Conservation (phyloP, 92 coral and sea anemone species). For the Meandrina meandrites region DNA sequence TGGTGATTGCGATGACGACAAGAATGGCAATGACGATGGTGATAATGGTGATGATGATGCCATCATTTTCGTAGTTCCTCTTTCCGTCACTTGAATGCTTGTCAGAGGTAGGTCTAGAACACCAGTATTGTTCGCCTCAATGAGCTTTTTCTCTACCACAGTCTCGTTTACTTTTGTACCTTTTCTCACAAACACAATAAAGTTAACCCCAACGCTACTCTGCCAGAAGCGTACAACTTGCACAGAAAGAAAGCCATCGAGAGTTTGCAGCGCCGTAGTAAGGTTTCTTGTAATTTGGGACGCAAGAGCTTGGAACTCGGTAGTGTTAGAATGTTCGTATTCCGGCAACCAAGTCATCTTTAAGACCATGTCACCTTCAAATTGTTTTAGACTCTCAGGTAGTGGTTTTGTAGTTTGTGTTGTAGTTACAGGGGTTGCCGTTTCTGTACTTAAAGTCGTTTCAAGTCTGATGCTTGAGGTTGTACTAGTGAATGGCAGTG, state of each 20-base stretch:
- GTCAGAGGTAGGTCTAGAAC: conserved; percentile 14
- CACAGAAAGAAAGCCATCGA: conserved; percentile 35
- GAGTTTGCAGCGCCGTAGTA: conserved; percentile 2
- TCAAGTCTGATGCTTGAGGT: neutral
- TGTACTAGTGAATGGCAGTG: neutral
- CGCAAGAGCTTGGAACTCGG: conserved; percentile 30
- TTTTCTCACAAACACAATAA: conserved; percentile 6
- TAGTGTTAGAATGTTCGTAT: neutral
- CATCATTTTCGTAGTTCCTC: neutral
- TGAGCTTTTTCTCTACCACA: neutral
- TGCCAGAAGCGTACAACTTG: conserved; percentile 36
- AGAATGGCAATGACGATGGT: too few relatives aligned
- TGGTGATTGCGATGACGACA: neutral
- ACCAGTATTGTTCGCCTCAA: conserved; percentile 17
- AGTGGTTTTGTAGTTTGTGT: conserved; percentile 16
- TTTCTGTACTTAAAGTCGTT: neutral
- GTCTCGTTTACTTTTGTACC: neutral
- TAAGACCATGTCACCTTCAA: conserved; percentile 8
- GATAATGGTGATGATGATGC: too few relatives aligned
- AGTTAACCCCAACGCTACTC: conserved; percentile 42
- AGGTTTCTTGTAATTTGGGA: neutral
- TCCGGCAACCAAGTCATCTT: conserved; percentile 23
- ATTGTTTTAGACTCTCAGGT: conserved; percentile 16
- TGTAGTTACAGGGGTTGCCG: neutral
- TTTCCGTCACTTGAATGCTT: conserved; percentile 3